A percentile compares a stretch with the other conserved stretches of the same genome.
Conservation (phyloP, 2,888 invertebrate species). For the Dicyrtoma fusca region DNA sequence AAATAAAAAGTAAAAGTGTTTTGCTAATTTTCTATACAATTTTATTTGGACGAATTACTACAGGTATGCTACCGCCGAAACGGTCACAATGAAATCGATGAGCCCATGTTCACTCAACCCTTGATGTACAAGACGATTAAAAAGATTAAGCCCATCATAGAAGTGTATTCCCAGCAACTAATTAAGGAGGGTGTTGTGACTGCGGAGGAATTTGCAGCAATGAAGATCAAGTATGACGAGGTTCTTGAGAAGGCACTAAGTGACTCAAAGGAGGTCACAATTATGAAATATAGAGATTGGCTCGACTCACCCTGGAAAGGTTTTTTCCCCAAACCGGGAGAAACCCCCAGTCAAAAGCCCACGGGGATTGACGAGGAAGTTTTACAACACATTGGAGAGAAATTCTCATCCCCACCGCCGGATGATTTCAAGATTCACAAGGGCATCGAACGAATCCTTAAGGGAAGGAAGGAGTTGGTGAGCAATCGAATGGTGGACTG, state of each 20-base stretch:
- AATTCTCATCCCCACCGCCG: slow-evolving; percentile 85
- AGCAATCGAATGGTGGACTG: slow-evolving; percentile 87
- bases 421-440: slow-evolving; percentile 87
- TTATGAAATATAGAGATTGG: slow-evolving; percentile 94
- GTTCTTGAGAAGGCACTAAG: slow-evolving; percentile 87
- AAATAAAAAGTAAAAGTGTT: no score
- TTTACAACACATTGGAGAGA: slow-evolving; percentile 80
- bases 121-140: slow-evolving; percentile 93
- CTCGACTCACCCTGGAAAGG: slow-evolving; percentile 95
- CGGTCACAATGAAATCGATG: slow-evolving; percentile 97
- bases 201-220: slow-evolving; percentile 77
- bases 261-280: slow-evolving; percentile 81
- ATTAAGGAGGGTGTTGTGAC: slow-evolving; percentile 77
- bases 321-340: no score
- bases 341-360: slow-evolving; percentile 65
- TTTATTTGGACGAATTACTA: slow-evolving; percentile 60
- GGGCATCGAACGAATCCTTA: slow-evolving; percentile 85
- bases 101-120: slow-evolving; percentile 97
- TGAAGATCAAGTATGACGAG: slow-evolving; percentile 86
- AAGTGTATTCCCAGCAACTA: slow-evolving; percentile 81
- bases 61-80: slow-evolving; percentile 81
- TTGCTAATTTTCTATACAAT: slow-evolving; percentile 41
- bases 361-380: slow-evolving; percentile 89
- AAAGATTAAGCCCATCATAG: slow-evolving; percentile 76
- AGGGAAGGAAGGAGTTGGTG: slow-evolving; percentile 90